These are phyloP conservation scores for Sebastes taczanowskii DNA, from an alignment of 2,797 vertebrate species.

Conservation along the genomic window DNA sequence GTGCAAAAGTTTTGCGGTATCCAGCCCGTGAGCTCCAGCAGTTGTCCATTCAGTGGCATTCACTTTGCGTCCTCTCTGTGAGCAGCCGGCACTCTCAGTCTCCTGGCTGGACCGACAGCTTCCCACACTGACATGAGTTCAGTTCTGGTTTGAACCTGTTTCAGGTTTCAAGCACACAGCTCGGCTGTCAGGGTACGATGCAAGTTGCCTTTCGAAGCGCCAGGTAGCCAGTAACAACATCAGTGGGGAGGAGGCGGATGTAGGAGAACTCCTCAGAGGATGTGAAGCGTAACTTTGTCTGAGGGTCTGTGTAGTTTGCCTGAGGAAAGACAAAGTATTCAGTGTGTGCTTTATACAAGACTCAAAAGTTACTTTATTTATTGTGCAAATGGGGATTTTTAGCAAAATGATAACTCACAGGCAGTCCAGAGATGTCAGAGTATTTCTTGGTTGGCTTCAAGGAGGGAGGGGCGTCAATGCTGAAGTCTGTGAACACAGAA, in stretches of 20 bases:
- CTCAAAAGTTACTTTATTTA: not conserved
- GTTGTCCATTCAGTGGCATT: not conserved
- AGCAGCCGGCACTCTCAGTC: not conserved
- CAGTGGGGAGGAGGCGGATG: constrained; percentile 94
- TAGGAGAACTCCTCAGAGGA: constrained; percentile 96
- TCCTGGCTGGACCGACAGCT: not conserved
- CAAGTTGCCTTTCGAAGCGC: constrained; percentile 93
- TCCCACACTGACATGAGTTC: not conserved
- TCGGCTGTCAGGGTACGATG: constrained; percentile 87
- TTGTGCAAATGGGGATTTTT: not conserved
- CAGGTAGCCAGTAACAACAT: constrained; percentile 94
- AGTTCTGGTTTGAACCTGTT: constrained; percentile 20
- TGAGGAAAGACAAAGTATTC: constrained; percentile 56
- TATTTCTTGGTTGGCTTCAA: constrained; percentile 97
- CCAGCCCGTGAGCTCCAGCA: not conserved
- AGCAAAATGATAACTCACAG: constrained; percentile 83
- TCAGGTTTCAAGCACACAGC: constrained; percentile 4
- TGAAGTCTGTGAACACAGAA: constrained; percentile 86
- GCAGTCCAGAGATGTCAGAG: constrained; percentile 96
- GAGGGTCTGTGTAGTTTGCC: constrained; percentile 98
- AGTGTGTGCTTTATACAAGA: constrained; percentile 1
- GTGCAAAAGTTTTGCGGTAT: not conserved
- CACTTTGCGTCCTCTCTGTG: not conserved
- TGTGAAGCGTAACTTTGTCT: constrained; percentile 95
- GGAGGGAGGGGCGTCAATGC: constrained; percentile 93